Percentiles rank a stretch among this genome's conserved stretches.
Evolutionary conservation across 2,888 invertebrate species (phyloP).

Genomic region (Charanyca ferruginea): DNA sequence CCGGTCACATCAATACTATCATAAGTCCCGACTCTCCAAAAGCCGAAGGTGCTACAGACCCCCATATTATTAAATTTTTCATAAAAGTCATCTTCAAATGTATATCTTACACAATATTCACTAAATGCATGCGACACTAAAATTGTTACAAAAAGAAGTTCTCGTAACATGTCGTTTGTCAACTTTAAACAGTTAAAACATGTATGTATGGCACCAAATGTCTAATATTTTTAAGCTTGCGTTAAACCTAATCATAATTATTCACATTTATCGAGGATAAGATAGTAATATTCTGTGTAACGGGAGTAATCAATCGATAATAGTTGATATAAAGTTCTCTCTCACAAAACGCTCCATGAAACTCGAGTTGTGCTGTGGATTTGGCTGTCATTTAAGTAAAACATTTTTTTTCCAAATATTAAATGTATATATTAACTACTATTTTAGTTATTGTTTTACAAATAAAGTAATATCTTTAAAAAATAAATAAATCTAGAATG

Average conservation of each 20-base stretch:
- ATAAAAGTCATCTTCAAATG: conserved; percentile 72
- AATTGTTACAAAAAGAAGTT: conserved; percentile 52
- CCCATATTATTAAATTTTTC: conserved; percentile 65
- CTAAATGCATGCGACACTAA: conserved; percentile 61
- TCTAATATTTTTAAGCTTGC: conserved; percentile 62
- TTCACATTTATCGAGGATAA: conserved; percentile 68
- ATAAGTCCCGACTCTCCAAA: conserved; percentile 71
- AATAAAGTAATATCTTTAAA: neutral
- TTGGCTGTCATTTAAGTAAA: conserved; percentile 28
- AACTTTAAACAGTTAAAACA: conserved; percentile 50
- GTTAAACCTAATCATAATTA: conserved; percentile 64
- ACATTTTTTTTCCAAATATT: neutral
- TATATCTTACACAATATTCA: conserved; percentile 72
- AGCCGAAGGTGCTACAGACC: conserved; percentile 52
- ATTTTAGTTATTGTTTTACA: neutral
- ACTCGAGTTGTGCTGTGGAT: conserved; percentile 23
- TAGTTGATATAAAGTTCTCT: conserved; percentile 37
- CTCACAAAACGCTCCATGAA: neutral
- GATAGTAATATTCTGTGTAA: conserved; percentile 68
- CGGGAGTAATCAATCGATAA: conserved; percentile 64
- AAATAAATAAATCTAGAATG: too few species aligned
- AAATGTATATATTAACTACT: neutral
- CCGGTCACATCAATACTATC: conserved; percentile 54
- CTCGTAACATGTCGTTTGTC: conserved; percentile 56
- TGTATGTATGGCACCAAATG: conserved; percentile 62